Conservation (phyloP, 2,113 vertebrate genomes). For the Myiopsitta monachus region DNA sequence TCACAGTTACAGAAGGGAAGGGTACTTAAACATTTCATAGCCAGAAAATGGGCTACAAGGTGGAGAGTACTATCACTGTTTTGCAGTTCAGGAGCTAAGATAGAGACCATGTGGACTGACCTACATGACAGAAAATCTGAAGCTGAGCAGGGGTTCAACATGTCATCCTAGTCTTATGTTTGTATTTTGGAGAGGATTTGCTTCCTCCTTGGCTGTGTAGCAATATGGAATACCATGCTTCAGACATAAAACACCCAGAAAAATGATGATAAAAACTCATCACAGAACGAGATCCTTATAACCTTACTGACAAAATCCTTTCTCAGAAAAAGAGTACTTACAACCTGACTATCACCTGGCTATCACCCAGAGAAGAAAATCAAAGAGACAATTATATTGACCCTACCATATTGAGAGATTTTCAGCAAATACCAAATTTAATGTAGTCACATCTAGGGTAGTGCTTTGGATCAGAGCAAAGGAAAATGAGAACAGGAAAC, state of each 20-base stretch:
- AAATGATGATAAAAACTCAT: neutral
- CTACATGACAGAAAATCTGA: neutral
- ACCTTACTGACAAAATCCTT: neutral
- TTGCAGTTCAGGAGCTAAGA: neutral
- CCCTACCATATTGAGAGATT: neutral
- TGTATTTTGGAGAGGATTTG: neutral
- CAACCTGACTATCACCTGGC: neutral
- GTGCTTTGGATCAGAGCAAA: neutral
- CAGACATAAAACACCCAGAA: rapidly evolving
- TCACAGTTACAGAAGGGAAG: neutral
- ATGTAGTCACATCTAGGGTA: neutral
- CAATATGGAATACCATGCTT: neutral
- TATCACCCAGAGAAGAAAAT: neutral
- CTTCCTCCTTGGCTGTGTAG: neutral
- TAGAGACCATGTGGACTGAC: neutral
- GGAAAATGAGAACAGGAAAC: neutral
- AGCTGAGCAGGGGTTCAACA: neutral
- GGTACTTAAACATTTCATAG: neutral
- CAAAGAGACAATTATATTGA: neutral
- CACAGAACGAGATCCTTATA: neutral
- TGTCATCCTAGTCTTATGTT: neutral
- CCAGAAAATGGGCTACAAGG: neutral
- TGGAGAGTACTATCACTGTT: neutral
- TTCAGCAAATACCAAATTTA: neutral
- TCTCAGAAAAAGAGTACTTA: neutral